Conservation (phyloP, 1,140 invertebrate species). For the Drosophila pallidifrons region DNA sequence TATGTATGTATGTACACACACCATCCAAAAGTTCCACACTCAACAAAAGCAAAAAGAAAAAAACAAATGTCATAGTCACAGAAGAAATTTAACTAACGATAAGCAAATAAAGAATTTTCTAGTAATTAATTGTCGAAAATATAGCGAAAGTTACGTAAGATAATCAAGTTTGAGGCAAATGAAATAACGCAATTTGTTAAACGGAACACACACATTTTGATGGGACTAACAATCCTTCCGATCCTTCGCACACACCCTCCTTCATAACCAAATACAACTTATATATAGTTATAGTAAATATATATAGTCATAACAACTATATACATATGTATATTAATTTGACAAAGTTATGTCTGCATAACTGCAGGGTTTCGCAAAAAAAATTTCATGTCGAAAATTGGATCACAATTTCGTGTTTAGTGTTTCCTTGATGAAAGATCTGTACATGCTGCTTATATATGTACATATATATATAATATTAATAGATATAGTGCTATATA, state of each 20-base stretch:
- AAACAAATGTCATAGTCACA: background rate
- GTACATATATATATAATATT: conserved; percentile 1
- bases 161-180: conserved; percentile 26
- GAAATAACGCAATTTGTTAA: conserved; percentile 20
- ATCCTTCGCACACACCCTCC: conserved; percentile 6
- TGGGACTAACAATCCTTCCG: conserved; percentile 4
- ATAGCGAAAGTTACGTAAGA: conserved; percentile 42
- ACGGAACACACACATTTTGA: conserved; percentile 8
- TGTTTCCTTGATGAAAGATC: background rate
- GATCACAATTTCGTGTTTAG: background rate
- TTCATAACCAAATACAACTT: background rate
- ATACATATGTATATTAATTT: background rate
- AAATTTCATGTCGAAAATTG: background rate
- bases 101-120: conserved; percentile 3
- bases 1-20: conserved; percentile 5
- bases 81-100: background rate
- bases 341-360: conserved; percentile 2
- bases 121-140: conserved; percentile 9
- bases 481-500: conserved; percentile 18
- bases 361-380: background rate
- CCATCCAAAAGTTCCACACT: conserved; percentile 31
- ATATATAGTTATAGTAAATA: conserved; percentile 2
- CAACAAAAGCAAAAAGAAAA: too few species aligned
- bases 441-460: background rate
- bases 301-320: conserved; percentile 6